Evolutionary conservation across 1,140 invertebrate species (phyloP).

Genomic region (Brachionus asplanchnoidis): DNA sequence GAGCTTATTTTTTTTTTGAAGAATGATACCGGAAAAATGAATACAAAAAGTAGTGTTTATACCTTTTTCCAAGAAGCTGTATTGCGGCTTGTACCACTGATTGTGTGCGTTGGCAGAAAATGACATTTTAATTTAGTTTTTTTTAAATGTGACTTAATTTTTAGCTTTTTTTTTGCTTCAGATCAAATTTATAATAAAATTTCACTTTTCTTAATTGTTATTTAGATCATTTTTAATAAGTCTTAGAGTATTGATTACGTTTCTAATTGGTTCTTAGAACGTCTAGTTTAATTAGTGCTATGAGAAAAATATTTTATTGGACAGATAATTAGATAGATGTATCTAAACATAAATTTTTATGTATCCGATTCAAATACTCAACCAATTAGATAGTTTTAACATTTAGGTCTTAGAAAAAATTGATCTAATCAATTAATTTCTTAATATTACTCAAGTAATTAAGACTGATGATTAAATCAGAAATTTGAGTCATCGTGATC

Average conservation of each 20-base stretch:
- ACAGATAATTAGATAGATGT: constrained; percentile 16
- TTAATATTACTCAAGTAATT: neutral
- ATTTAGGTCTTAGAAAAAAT: neutral
- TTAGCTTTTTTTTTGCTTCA: neutral
- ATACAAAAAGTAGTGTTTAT: neutral
- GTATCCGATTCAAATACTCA: constrained; percentile 17
- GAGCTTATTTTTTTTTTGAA: neutral
- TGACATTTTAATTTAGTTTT: neutral
- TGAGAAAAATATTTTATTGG: neutral
- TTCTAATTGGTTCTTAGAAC: constrained; percentile 39
- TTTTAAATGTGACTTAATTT: neutral
- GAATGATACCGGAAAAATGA: neutral
- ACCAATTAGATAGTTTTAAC: constrained; percentile 13
- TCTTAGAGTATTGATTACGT: neutral
- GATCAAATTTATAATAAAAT: neutral
- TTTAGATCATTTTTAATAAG: neutral
- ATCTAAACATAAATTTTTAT: constrained; percentile 8
- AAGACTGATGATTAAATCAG: neutral
- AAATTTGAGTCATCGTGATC: neutral
- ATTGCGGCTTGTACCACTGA: neutral
- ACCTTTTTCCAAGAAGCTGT: neutral
- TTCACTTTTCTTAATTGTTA: neutral
- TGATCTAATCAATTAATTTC: constrained; percentile 8
- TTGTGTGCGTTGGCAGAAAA: neutral
- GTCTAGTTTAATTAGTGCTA: neutral